These are phyloP conservation scores for Triops cancriformis DNA, from an alignment of 1,140 invertebrate genomes.

Conservation along the genomic window DNA sequence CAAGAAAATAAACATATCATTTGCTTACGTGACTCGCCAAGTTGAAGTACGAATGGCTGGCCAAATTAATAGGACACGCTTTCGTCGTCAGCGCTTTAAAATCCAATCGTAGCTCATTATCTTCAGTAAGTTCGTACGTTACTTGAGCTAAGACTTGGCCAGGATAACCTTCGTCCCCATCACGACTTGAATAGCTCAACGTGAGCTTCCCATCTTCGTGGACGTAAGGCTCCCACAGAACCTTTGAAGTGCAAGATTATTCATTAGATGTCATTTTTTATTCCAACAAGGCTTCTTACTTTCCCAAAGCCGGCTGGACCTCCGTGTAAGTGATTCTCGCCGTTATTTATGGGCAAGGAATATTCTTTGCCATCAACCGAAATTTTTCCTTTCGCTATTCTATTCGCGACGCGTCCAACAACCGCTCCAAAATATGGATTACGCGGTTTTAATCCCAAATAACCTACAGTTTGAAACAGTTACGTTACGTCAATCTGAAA, in stretches of 20 bases:
- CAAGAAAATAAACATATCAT: not conserved
- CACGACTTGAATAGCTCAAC: conserved; percentile 59
- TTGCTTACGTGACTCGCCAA: conserved; percentile 63
- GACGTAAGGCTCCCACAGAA: conserved; percentile 40
- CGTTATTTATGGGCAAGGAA: conserved; percentile 62
- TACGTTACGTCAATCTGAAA: too few relatives aligned
- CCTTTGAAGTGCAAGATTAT: conserved; percentile 31
- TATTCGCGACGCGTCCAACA: conserved; percentile 78
- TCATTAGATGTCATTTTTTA: not conserved
- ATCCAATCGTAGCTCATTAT: conserved; percentile 60
- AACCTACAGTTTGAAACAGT: conserved; percentile 42
- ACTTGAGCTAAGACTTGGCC: conserved; percentile 34
- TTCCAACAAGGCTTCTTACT: conserved; percentile 42
- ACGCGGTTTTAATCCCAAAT: conserved; percentile 42
- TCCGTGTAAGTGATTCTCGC: conserved; percentile 71
- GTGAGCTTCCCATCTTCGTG: conserved; percentile 42
- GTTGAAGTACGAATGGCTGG: conserved; percentile 93
- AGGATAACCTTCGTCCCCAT: conserved; percentile 68
- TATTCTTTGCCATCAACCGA: conserved; percentile 57
- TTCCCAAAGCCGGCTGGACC: conserved; percentile 78
- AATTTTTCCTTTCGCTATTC: conserved; percentile 63
- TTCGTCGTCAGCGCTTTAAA: conserved; percentile 65
- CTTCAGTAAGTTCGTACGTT: conserved; percentile 48
- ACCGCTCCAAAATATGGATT: conserved; percentile 79
- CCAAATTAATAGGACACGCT: conserved; percentile 77